phyloP scores from a whole-genome alignment of 1,140 invertebrate species.

The Macrobrachium nipponense region DNA sequence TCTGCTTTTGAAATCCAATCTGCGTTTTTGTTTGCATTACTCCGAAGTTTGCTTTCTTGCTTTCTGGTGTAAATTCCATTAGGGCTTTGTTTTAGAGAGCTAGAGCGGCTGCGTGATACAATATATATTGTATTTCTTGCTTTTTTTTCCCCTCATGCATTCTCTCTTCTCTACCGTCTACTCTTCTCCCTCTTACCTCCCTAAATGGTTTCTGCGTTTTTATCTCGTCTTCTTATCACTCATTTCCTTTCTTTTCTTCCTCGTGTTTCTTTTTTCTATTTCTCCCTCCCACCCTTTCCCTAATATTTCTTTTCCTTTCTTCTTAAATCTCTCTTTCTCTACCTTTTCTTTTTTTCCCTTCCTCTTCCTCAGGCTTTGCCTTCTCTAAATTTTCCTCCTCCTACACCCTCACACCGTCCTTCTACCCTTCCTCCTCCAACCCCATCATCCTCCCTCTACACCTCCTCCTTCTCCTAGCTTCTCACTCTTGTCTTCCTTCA shows the following conservation, averaged over 20 bases:
- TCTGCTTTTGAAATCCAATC: neutral
- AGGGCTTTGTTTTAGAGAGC: no score
- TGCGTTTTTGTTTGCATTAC: neutral
- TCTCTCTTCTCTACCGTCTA: neutral
- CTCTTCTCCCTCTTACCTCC: neutral
- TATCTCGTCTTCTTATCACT: neutral
- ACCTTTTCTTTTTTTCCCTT: neutral
- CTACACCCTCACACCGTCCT: neutral
- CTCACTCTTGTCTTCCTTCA: no score
- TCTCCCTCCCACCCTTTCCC: slow-evolving; percentile 1
- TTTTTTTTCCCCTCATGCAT: neutral
- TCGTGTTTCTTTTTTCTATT: neutral
- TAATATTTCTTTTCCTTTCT: neutral
- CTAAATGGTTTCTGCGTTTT: neutral
- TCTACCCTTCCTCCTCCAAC: neutral
- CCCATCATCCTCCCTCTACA: neutral
- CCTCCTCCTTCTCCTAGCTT: neutral
- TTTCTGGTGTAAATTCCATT: neutral
- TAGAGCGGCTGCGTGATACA: no score
- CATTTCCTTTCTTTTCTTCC: no score
- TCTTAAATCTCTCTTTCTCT: neutral
- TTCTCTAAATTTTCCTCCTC: no score
- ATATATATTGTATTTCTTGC: neutral
- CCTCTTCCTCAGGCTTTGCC: neutral
- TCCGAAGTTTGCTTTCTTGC: neutral